These are phyloP conservation scores for Macquaria ambigua DNA, from an alignment of 2,113 vertebrate species.

Conservation along the genomic window DNA sequence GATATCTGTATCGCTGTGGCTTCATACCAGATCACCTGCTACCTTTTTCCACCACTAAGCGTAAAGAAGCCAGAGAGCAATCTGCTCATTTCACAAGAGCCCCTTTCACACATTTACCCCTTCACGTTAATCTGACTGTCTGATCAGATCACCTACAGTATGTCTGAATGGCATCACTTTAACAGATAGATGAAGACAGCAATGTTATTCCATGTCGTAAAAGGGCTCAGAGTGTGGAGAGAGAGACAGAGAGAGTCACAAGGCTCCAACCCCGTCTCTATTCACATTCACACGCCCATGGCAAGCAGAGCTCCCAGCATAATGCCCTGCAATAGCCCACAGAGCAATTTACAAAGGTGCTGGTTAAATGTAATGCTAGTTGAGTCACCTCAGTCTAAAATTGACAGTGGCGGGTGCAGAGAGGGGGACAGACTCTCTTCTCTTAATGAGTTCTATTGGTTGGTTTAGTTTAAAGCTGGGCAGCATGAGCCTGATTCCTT, in stretches of 20 bases:
- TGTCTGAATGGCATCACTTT: background rate
- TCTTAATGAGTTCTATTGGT: slow-evolving; percentile 55
- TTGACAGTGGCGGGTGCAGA: slow-evolving; percentile 46
- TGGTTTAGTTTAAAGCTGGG: slow-evolving; percentile 45
- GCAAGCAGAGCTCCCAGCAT: slow-evolving; percentile 60
- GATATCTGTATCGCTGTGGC: slow-evolving; percentile 63
- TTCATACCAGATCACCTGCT: slow-evolving; percentile 76
- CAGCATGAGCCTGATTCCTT: slow-evolving; percentile 59
- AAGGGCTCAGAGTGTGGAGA: background rate
- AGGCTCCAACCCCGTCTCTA: slow-evolving; percentile 65
- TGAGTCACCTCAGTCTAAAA: slow-evolving; percentile 62
- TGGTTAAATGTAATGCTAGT: slow-evolving; percentile 67
- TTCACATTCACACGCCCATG: slow-evolving; percentile 64
- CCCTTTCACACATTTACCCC: background rate
- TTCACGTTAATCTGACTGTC: background rate
- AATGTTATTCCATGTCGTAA: background rate
- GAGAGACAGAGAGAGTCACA: slow-evolving; percentile 58
- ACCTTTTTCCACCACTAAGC: slow-evolving; percentile 54
- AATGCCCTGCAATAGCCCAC: slow-evolving; percentile 63
- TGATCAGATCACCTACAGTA: too few relatives aligned
- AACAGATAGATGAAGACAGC: slow-evolving; percentile 1
- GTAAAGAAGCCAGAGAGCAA: slow-evolving; percentile 54
- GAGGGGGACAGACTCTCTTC: slow-evolving; percentile 46
- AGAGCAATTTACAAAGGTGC: slow-evolving; percentile 68
- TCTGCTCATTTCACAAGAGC: slow-evolving; percentile 41